Base-by-base conservation (phyloP, 2,888 invertebrate species). In the Noctua janthe region DNA sequence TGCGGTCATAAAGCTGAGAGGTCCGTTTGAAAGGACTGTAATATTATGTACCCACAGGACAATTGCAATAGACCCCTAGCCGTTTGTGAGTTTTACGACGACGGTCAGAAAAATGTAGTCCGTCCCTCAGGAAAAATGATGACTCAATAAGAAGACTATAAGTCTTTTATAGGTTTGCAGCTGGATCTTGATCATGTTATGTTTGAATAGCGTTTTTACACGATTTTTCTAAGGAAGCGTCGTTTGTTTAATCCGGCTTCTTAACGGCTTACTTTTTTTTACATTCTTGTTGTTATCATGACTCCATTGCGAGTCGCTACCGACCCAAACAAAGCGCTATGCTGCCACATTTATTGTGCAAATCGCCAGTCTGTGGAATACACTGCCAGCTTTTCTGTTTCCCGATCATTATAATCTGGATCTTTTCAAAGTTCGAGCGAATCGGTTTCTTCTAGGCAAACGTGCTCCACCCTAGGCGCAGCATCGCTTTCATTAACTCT, bases 51-150 rank as follows among this genome's bases (percentile, higher is more conserved):
- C 56, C 72, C 75, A 71, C 43, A 71, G 66, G 71, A 76, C 76
- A 43, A 69, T 87, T 74, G 79, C 6, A 49, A 72, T 49, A 47
- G 78, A 54, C 35, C 69, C 66, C 5, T 56, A 66, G 29, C 6
- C 20, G 23, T 72, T 88, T 69, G 7, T 69, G 71, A 54, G 67
- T 17, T 88, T 88, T 88, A 88, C 29, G 81, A 70, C 39, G 59
- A 66, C 39, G 59, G 20, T 11, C 59, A 74, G 49, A 76, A 70
- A 85, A 75, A 84, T 85, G 47, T 54, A 20, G 51, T 17, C 35
- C 15, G 59, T 71, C 10, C 29, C 6, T 69, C 15, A 56, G 43
- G n/a, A 74, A 72, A 72, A 72, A 64, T 39, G 56, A 66, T 56
- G 62, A 43, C 67, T 80, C 73, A 59, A 74, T 70, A 69, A 67